Conservation (phyloP, 2,113 vertebrate genomes). For the Macaca mulatta region DNA sequence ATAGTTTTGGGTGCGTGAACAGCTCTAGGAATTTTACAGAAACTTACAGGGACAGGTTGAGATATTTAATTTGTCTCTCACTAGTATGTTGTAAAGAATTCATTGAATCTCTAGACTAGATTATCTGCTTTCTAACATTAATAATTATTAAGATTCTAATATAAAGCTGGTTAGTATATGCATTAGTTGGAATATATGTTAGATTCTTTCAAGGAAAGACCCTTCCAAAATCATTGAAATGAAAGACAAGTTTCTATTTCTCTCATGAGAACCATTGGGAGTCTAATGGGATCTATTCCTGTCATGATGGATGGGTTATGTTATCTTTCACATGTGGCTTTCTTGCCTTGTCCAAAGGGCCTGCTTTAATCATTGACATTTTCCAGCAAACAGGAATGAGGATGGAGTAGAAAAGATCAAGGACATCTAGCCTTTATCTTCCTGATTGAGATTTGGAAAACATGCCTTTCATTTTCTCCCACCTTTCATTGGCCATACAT, state of each 20-base stretch:
- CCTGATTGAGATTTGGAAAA: neutral
- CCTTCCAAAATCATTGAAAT: neutral
- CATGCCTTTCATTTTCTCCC: neutral
- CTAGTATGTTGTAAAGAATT: neutral
- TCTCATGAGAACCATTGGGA: neutral
- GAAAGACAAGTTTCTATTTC: neutral
- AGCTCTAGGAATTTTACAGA: neutral
- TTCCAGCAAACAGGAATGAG: neutral
- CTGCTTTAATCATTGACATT: neutral
- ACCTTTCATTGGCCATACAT: neutral
- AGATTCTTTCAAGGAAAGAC: neutral
- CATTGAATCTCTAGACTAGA: neutral
- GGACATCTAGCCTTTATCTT: neutral
- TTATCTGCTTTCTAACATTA: neutral
- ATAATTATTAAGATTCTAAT: slow-evolving; percentile 7
- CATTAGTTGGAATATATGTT: slow-evolving; percentile 4
- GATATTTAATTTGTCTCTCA: neutral
- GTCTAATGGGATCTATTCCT: neutral
- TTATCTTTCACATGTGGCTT: neutral
- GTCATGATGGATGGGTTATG: neutral
- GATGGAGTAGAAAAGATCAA: neutral
- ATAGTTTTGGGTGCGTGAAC: neutral
- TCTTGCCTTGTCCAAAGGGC: neutral
- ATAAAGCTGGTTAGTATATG: neutral
- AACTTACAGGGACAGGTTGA: neutral